A percentile compares a stretch with the other conserved stretches of the same genome.
These are phyloP conservation scores for Micropoecilia bifurca DNA, from an alignment of 2,797 vertebrate species.

Conservation along the genomic window DNA sequence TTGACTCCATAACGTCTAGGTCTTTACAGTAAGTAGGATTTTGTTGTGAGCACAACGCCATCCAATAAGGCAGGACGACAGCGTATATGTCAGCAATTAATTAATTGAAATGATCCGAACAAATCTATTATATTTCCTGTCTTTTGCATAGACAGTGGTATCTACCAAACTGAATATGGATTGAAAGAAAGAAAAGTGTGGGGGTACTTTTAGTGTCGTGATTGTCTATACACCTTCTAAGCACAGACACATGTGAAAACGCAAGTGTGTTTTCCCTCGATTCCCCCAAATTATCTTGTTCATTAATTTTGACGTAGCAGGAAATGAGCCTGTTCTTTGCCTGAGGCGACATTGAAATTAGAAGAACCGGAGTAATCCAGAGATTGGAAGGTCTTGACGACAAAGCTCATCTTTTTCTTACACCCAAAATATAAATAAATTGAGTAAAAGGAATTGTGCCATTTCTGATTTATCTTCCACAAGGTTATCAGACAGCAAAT, in stretches of 20 bases:
- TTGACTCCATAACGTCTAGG: not conserved
- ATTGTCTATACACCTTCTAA: slow-evolving; percentile 1
- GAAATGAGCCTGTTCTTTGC: slow-evolving; percentile 72
- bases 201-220: slow-evolving; percentile 1
- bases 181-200: slow-evolving; percentile 35
- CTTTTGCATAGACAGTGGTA: not conserved
- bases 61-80: not conserved
- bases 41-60: not conserved
- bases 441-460: slow-evolving; percentile 25
- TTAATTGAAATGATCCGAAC: not conserved
- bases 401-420: slow-evolving; percentile 41
- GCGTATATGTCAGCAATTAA: not conserved
- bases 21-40: not conserved
- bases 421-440: slow-evolving; percentile 13
- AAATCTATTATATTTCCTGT: not conserved
- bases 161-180: too few relatives aligned
- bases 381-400: slow-evolving; percentile 66
- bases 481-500: slow-evolving; percentile 58
- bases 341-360: slow-evolving; percentile 76
- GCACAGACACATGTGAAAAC: slow-evolving; percentile 5
- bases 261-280: slow-evolving; percentile 42
- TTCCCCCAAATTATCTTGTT: slow-evolving; percentile 76
- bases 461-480: slow-evolving; percentile 40
- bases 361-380: slow-evolving; percentile 65
- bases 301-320: slow-evolving; percentile 77